phyloP scores from a whole-genome alignment of 2,888 invertebrate species.

The Prionchulus punctatus region DNA sequence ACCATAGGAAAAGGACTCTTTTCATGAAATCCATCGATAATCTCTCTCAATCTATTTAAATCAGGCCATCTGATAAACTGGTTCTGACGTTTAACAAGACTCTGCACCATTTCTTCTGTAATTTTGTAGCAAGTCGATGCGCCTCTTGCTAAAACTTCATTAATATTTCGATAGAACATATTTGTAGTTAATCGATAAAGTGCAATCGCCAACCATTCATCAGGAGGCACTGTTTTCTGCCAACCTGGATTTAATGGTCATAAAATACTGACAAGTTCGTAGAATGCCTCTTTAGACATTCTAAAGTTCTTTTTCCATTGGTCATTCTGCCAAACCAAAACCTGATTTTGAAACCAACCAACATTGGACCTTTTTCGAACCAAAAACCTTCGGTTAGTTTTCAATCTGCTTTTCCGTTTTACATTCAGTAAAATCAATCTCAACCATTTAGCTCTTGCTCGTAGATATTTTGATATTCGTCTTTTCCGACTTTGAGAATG shows the following conservation, averaged over 20 bases:
- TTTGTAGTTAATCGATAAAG: background rate
- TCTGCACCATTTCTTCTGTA: background rate
- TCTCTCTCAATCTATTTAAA: background rate
- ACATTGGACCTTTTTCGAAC: too few relatives aligned
- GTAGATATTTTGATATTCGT: too few relatives aligned
- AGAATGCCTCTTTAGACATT: background rate
- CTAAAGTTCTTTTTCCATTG: background rate
- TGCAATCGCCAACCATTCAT: background rate
- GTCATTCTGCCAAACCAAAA: too few relatives aligned
- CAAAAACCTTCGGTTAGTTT: too few relatives aligned
- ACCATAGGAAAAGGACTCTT: background rate
- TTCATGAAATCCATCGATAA: background rate
- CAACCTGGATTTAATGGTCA: background rate
- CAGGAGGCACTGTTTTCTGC: background rate
- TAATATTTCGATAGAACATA: background rate
- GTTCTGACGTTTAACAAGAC: background rate
- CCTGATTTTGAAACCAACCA: too few relatives aligned
- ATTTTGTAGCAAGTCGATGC: background rate
- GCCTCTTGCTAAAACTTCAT: background rate
- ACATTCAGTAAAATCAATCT: too few relatives aligned
- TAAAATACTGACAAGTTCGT: background rate
- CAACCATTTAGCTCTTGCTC: too few relatives aligned
- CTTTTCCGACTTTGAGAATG: too few relatives aligned
- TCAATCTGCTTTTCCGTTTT: too few relatives aligned
- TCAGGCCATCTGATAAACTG: background rate